These are phyloP conservation scores for Ceratotherium simum DNA, from an alignment of 2,113 vertebrate species.

Conservation along the genomic window DNA sequence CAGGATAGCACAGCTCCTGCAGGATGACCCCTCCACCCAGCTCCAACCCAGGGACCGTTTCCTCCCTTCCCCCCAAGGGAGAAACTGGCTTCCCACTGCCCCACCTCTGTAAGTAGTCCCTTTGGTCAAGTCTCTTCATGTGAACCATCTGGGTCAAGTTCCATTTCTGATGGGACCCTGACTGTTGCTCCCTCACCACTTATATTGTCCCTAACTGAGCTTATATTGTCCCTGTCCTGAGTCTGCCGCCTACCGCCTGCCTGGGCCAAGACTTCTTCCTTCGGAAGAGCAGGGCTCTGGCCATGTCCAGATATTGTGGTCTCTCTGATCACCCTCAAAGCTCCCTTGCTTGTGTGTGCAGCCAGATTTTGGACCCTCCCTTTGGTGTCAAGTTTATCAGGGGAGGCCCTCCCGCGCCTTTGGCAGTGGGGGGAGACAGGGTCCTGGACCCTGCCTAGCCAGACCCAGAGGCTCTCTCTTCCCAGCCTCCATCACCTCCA, in stretches of 20 bases:
- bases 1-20: background rate
- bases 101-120: no score
- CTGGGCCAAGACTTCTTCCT: background rate
- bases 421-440: background rate
- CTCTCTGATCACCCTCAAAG: fast-evolving
- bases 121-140: background rate
- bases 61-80: background rate
- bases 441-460: background rate
- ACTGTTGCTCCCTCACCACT: background rate
- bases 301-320: fast-evolving
- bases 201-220: background rate
- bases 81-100: background rate
- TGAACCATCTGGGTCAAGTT: background rate
- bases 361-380: no score
- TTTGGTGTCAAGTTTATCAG: fast-evolving
- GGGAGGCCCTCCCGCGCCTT: no score
- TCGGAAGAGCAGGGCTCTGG: background rate
- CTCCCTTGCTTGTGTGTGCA: background rate
- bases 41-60: background rate
- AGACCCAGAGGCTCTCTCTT: background rate
- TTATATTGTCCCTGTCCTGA: background rate
- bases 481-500: fast-evolving
- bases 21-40: fast-evolving
- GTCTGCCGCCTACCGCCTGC: no score
- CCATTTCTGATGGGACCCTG: background rate